Conservation (phyloP, 2,113 vertebrate species). For the Prochilodus magdalenae region DNA sequence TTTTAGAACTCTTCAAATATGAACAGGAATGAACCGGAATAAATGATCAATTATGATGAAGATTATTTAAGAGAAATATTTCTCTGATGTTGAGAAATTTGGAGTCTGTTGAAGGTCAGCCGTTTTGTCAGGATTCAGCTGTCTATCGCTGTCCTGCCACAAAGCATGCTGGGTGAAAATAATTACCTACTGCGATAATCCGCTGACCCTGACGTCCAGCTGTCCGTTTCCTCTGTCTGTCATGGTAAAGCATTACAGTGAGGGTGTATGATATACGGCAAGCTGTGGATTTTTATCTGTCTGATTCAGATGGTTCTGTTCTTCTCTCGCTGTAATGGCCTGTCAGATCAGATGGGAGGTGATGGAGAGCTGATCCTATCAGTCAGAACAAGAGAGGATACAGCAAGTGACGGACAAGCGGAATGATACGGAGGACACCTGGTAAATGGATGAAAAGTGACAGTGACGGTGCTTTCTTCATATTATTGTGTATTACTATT, state of each 20-base stretch:
- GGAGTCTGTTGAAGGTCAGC: neutral
- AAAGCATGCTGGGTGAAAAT: slow-evolving; percentile 19
- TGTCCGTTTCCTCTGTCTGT: neutral
- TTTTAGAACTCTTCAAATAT: no score
- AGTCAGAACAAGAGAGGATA: slow-evolving; percentile 6
- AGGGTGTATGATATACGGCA: neutral
- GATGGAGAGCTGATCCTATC: slow-evolving; percentile 26
- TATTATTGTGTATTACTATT: no score
- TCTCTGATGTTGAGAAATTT: no score
- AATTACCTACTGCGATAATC: slow-evolving; percentile 25
- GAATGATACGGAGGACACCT: no score
- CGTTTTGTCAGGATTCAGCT: neutral
- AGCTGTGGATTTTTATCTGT: neutral
- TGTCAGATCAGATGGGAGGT: slow-evolving; percentile 24
- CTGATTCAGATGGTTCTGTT: neutral
- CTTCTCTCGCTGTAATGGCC: slow-evolving; percentile 12
- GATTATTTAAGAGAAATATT: no score
- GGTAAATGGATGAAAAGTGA: no score
- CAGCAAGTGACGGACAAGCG: neutral
- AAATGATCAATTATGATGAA: no score
- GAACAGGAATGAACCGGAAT: no score
- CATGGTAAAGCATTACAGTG: neutral
- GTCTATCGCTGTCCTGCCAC: neutral
- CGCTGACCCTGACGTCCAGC: neutral
- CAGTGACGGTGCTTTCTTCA: no score